Base-by-base conservation (phyloP, 2,888 invertebrate species). In the Drosophila kokeensis region DNA sequence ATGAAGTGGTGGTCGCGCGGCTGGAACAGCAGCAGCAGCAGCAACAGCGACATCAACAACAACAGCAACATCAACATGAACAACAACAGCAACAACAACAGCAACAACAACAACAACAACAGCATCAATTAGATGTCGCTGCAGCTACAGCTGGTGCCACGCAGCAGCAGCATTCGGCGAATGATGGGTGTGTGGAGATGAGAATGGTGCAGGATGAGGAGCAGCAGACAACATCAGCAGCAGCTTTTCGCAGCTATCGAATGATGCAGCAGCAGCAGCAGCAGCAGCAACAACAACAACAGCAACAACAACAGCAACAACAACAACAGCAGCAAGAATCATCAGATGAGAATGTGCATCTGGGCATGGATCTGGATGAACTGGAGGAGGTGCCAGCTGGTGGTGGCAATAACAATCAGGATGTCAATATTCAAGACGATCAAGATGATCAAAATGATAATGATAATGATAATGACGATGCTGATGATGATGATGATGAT, bases 1-100 rank as follows among this genome's bases (percentile, higher is more conserved):
- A 89, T 85, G 85, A 79, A 89, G 85, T 85, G 85, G 85, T 85
- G 85, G 85, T 86, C 67, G 75, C 81, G 81, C 80, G 84, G 76
- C 82, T 87, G 85, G 78, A 73, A 79, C 65, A 73, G 67, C 67
- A 69, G 27, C 74, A 82, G 40, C 73, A 64, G 36, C 74, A 69
- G 24, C 79, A 79, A 8, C 83, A 79, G 13, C 71, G 60, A 21
- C 69, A 61, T 15, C 72, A 65, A 3, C 64, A 65, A 57, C 54
- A 63, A 54, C 69, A 66, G 18, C 64, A 60, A 27, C 73, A 67
- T 4, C 66, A 64, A 62, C 53, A 62, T 5, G 62, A 68, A 27
- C 73, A 81, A 27, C 75, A 65, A 34, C 75, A 68, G n/a, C 78
- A 81, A 8, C 83, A 68, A 21, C 72, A 81, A 30, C 75, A 65